These are phyloP conservation scores for Nesometra sesokonis DNA, from an alignment of 35 echinoderm and acorn worm genomes.

Conservation along the genomic window DNA sequence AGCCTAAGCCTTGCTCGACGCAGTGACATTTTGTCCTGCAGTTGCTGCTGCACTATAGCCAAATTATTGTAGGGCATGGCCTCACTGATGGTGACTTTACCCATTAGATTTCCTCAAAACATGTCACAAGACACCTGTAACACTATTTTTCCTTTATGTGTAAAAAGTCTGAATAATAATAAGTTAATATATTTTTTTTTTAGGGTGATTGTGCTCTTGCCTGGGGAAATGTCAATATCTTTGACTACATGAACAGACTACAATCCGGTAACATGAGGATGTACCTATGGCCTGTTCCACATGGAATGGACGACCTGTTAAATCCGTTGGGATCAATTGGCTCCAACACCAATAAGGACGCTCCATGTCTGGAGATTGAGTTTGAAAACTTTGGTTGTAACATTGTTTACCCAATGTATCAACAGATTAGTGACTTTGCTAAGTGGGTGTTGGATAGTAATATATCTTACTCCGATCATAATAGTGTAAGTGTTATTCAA, in stretches of 20 bases:
- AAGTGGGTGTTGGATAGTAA: conserved; percentile 10
- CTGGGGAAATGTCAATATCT: conserved; percentile 94
- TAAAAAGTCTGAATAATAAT: too few species aligned
- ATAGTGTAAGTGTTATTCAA: not conserved
- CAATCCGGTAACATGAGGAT: conserved; percentile 88
- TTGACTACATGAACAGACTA: conserved; percentile 92
- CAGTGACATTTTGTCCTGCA: too few species aligned
- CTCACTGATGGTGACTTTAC: too few species aligned
- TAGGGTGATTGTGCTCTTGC: conserved; percentile 85
- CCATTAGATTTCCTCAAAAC: too few species aligned
- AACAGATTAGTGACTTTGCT: conserved; percentile 76
- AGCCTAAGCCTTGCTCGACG: too few species aligned
- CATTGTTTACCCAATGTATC: conserved; percentile 64
- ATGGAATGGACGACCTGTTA: conserved; percentile 78
- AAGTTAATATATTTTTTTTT: not conserved
- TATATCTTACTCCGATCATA: not conserved
- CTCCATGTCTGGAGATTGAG: conserved; percentile 88
- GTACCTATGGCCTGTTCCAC: conserved; percentile 89
- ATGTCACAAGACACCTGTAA: too few species aligned
- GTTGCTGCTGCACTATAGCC: too few species aligned
- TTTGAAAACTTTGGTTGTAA: conserved; percentile 69
- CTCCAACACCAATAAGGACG: conserved; percentile 93
- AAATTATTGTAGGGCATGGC: too few species aligned
- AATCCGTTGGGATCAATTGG: conserved; percentile 88
- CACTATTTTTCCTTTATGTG: too few species aligned